Evolutionary conservation across 2,113 vertebrate genomes (phyloP).

Genomic region (Trochalopteron elliotii): DNA sequence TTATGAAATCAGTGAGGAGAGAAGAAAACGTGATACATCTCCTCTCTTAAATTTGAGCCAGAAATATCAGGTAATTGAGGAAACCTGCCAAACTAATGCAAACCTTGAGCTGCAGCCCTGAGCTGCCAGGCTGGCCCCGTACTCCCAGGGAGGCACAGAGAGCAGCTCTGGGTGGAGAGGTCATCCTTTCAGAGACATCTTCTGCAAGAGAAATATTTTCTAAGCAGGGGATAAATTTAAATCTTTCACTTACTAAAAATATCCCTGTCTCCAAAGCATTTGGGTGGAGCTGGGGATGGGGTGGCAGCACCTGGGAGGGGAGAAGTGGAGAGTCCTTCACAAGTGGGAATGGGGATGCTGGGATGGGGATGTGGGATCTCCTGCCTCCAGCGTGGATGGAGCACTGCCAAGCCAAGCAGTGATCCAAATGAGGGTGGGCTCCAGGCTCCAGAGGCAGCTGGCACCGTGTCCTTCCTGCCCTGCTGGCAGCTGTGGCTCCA

Average conservation of each 20-base stretch:
- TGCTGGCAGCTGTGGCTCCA: accelerated
- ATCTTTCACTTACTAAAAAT: neutral
- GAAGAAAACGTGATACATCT: neutral
- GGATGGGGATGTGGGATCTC: neutral
- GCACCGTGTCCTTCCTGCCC: neutral
- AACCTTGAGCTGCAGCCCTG: neutral
- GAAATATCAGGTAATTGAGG: neutral
- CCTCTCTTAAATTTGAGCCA: neutral
- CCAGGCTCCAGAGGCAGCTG: neutral
- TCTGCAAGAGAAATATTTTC: neutral
- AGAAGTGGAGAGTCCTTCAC: neutral
- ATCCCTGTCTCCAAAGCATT: neutral
- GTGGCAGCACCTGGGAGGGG: neutral
- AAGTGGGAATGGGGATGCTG: neutral
- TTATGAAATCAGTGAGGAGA: neutral
- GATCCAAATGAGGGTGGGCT: accelerated
- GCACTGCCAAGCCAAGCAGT: neutral
- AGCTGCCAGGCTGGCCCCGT: neutral
- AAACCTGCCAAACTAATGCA: neutral
- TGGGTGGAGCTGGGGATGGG: neutral
- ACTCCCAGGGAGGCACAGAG: neutral
- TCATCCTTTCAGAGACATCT: accelerated
- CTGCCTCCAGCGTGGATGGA: neutral
- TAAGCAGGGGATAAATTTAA: neutral
- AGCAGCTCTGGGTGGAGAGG: neutral